Conservation (phyloP, 2,113 vertebrate genomes). For the Crotalus helleri region DNA sequence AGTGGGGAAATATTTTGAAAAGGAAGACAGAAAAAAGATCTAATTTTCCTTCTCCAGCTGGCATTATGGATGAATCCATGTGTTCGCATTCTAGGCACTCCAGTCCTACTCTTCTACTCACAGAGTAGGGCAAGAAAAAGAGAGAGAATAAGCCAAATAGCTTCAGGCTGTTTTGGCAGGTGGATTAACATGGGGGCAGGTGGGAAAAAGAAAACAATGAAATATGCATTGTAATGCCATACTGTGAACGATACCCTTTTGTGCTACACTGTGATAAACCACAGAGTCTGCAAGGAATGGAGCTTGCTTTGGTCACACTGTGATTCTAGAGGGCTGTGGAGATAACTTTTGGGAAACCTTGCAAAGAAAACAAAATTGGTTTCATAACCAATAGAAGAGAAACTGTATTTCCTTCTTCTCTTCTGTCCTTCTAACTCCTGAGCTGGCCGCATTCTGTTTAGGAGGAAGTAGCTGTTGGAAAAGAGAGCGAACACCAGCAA, state of each 20-base stretch:
- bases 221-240: no score
- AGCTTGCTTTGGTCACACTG: neutral
- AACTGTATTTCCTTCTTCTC: neutral
- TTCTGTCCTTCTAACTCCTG: neutral
- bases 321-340: neutral
- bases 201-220: no score
- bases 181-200: no score
- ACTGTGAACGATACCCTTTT: no score
- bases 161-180: no score
- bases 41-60: neutral
- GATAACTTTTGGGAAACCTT: neutral
- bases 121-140: no score
- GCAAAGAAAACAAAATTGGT: no score
- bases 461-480: conserved; percentile 63
- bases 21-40: neutral
- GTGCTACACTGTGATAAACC: no score
- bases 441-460: conserved; percentile 20
- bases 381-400: neutral
- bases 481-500: conserved; percentile 51
- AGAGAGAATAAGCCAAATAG: no score
- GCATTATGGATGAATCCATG: neutral
- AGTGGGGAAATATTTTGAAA: neutral
- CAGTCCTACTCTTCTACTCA: neutral
- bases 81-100: neutral
- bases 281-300: neutral